phyloP scores from a whole-genome alignment of 2,797 vertebrate genomes.

The Chaenodraco wilsoni region DNA sequence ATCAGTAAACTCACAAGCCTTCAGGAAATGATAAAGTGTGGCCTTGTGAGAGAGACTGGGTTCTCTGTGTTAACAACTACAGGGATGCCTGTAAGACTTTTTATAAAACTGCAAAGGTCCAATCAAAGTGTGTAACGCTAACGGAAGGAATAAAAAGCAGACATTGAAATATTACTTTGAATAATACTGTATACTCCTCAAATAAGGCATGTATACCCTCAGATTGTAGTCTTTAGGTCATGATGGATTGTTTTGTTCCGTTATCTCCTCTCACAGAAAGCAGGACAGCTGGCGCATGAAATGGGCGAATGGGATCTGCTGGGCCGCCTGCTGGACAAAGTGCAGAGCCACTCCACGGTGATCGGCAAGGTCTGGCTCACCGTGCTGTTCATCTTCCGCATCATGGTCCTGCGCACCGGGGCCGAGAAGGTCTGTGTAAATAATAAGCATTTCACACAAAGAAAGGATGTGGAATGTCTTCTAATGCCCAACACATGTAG shows the following conservation, averaged over 20 bases:
- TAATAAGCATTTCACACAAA: background rate
- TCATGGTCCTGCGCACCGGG: conserved; percentile 90
- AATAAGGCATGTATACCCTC: background rate
- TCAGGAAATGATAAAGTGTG: conserved; percentile 26
- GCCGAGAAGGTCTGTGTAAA: conserved; percentile 84
- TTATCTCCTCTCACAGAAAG: conserved; percentile 12
- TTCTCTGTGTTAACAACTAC: background rate
- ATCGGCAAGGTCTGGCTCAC: conserved; percentile 98
- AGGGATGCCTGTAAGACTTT: background rate
- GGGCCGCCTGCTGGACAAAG: conserved; percentile 93
- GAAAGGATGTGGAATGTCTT: background rate
- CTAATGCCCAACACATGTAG: too few relatives aligned
- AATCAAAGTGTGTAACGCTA: background rate
- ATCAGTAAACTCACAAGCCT: conserved; percentile 54
- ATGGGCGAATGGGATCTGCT: conserved; percentile 97
- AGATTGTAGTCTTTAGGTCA: background rate
- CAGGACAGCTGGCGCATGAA: conserved; percentile 48
- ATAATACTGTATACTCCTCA: background rate
- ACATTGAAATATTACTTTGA: background rate
- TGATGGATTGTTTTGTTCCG: background rate
- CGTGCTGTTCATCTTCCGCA: conserved; percentile 95
- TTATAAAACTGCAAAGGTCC: background rate
- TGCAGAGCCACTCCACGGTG: conserved; percentile 92
- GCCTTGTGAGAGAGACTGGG: conserved; percentile 43
- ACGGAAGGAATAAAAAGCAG: background rate